phyloP scores from a whole-genome alignment of 2,113 vertebrate species.

The Caloenas nicobarica region DNA sequence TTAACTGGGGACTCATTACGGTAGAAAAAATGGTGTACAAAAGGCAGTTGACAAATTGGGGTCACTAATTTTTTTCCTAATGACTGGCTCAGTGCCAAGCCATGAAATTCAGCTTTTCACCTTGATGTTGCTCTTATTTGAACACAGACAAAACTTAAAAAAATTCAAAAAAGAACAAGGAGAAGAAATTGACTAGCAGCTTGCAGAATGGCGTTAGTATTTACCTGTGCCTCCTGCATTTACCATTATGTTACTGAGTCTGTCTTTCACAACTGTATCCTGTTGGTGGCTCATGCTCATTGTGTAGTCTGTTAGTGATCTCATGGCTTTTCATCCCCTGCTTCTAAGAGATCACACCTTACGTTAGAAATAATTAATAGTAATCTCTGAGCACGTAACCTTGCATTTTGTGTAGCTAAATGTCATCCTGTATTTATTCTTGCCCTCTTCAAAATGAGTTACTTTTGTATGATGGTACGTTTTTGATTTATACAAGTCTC shows the following conservation, averaged over 20 bases:
- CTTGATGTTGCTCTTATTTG: not conserved
- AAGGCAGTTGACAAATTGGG: not conserved
- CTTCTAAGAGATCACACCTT: not conserved
- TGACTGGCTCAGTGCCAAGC: not conserved
- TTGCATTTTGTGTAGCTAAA: not conserved
- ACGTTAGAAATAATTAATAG: not conserved
- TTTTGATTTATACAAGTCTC: not conserved
- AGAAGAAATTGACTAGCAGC: not conserved
- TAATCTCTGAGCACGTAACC: not conserved
- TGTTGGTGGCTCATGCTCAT: not conserved
- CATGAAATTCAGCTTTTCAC: not conserved
- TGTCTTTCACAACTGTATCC: not conserved
- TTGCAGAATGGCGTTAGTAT: not conserved
- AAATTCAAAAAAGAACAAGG: fast-evolving
- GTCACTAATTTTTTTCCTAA: not conserved
- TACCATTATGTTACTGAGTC: not conserved
- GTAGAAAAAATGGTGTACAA: not conserved
- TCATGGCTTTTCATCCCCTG: not conserved
- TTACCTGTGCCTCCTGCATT: not conserved
- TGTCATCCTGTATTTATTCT: not conserved
- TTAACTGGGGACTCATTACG: not conserved
- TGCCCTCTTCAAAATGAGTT: not conserved
- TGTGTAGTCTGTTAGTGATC: not conserved
- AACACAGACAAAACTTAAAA: not conserved
- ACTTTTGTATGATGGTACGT: not conserved